Percentiles rank a stretch among this genome's conserved stretches.
Evolutionary conservation across 2,888 invertebrate species (phyloP).

Genomic region (Megalurothrips usitatus): DNA sequence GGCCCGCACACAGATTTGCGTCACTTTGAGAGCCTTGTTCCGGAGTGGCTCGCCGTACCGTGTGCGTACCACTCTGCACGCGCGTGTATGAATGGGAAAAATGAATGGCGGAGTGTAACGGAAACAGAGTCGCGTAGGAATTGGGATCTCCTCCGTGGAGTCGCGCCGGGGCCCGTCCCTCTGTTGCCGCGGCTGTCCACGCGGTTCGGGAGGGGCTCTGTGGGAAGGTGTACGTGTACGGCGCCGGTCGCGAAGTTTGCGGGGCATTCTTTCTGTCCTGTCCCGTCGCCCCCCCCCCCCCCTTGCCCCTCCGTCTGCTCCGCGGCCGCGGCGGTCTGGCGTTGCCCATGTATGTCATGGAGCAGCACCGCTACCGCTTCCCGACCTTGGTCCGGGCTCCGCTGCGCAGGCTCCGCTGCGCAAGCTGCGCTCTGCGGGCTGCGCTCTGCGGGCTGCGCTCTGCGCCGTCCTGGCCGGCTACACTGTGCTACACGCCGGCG

Average conservation of each 20-base stretch:
- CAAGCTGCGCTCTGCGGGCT: neutral
- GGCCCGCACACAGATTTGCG: too few species aligned
- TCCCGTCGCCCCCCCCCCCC: neutral
- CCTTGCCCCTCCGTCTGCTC: neutral
- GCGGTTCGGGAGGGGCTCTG: too few species aligned
- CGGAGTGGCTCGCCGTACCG: neutral
- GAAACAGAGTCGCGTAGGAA: neutral
- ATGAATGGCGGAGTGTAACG: neutral
- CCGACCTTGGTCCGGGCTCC: neutral
- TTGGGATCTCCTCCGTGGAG: too few species aligned
- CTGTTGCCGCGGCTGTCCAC: too few species aligned
- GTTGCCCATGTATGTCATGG: conserved; percentile 22
- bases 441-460: neutral
- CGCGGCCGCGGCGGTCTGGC: neutral
- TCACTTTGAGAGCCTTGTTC: too few species aligned
- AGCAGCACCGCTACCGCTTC: conserved; percentile 6
- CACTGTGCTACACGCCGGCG: too few species aligned
- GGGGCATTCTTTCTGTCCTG: neutral
- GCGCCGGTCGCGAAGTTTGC: neutral
- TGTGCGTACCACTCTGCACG: too few species aligned
- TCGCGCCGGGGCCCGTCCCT: too few species aligned
- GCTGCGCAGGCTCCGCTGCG: neutral
- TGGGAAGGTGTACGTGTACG: neutral
- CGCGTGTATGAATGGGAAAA: neutral
- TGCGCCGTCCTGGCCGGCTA: neutral